Evolutionary conservation across 2,888 invertebrate genomes (phyloP), one percentile per base, ranked within the genome.

Genomic region (Synergus gifuensis): DNA sequence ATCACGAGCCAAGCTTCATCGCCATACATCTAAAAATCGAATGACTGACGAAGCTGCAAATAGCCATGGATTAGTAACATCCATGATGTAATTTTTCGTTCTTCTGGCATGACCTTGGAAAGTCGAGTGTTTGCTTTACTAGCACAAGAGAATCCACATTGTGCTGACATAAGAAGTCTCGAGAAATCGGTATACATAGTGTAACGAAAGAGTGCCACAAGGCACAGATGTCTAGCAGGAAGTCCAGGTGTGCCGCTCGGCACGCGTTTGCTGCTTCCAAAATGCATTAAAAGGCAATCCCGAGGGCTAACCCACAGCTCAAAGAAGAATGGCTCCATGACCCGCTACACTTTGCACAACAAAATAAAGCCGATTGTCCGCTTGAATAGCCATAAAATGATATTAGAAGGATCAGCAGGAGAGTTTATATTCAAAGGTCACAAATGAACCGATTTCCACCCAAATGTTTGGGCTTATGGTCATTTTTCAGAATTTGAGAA

Each of bases 161-260:
- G 44, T 44, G 11, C 44, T 44, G 44, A 44, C 16, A 58, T 18
- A 18, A 58, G n/a, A 58, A 8, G 58, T 58, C n/a, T 9, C n/a
- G 54, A 58, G 54, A 18, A 58, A 58, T 58, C n/a, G 54, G 58
- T 58, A n/a, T n/a, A n/a, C n/a, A n/a, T 49, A 0, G 16, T 7
- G 2, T 16, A n/a, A 7, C n/a, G 60, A 28, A 62, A 28, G 22
- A 22, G 14, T 46, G 12, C 12, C 11, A 63, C 42, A 36, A 60
- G 22, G 58, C 78, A 78, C 83, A 83, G 81, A 83, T 83, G 83
- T 80, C 64, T 81, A 58, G 76, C 77, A 79, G 80, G 80, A 83
- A 83, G 81, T 79, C 81, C 81, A 83, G 83, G 83, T 83, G 83
- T 40, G 79, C 78, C 64, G 2, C 58, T 18, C 18, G 83, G 81